These are phyloP conservation scores for Tribolium castaneum DNA, from an alignment of 1,140 invertebrate genomes.

Conservation along the genomic window DNA sequence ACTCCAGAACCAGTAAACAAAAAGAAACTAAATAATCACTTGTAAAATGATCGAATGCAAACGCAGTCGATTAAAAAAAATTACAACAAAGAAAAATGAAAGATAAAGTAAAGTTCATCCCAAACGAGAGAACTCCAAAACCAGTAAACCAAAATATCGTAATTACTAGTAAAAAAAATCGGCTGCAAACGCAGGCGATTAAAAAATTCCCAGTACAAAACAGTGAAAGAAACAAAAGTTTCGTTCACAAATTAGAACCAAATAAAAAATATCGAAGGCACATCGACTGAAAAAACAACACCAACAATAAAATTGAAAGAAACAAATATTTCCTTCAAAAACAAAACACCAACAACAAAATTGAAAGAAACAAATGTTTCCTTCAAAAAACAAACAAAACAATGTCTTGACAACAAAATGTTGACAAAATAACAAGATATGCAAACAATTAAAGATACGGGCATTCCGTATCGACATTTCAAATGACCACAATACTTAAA, in stretches of 20 bases:
- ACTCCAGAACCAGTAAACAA: not conserved
- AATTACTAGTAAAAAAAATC: too few relatives aligned
- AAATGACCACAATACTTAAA: not conserved
- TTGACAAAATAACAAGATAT: not conserved
- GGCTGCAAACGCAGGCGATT: too few relatives aligned
- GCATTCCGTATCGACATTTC: too few relatives aligned
- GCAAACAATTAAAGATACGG: too few relatives aligned
- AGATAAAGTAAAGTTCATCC: too few relatives aligned
- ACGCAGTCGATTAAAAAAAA: not conserved
- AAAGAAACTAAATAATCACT: not conserved
- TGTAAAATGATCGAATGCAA: not conserved
- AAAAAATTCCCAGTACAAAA: too few relatives aligned
- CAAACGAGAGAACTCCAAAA: too few relatives aligned
- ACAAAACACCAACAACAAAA: not conserved
- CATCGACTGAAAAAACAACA: not conserved
- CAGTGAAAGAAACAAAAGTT: too few relatives aligned
- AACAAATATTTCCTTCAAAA: not conserved
- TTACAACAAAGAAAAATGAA: too few relatives aligned
- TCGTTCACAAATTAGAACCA: not conserved
- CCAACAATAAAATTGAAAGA: not conserved
- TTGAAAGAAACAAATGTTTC: not conserved
- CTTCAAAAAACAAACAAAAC: not conserved
- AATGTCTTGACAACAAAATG: not conserved
- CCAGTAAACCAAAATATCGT: too few relatives aligned
- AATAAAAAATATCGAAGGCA: not conserved